Evolutionary conservation across 2,888 invertebrate genomes (phyloP).

Genomic region (Diaperis boleti): DNA sequence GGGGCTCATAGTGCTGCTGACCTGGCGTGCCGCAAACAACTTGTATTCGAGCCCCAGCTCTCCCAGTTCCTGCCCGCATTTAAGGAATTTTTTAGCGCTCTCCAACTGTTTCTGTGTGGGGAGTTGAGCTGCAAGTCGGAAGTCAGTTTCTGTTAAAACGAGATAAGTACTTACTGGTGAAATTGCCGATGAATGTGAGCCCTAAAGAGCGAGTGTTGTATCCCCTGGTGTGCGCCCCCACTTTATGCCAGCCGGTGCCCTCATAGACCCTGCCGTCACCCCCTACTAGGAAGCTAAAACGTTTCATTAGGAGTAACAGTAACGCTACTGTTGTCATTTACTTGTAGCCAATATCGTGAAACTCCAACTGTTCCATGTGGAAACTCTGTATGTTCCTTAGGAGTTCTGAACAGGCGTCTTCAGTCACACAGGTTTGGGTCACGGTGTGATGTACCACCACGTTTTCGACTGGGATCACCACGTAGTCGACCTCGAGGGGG

Average conservation of each 20-base stretch:
- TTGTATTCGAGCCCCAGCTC: slow-evolving; percentile 67
- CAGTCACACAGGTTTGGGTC: slow-evolving; percentile 66
- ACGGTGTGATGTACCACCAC: slow-evolving; percentile 73
- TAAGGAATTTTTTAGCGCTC: slow-evolving; percentile 67
- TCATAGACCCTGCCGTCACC: slow-evolving; percentile 73
- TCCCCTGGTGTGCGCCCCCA: slow-evolving; percentile 70
- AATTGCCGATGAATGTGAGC: slow-evolving; percentile 72
- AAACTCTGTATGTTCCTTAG: slow-evolving; percentile 68
- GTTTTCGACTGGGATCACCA: slow-evolving; percentile 67
- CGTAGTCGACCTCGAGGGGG: slow-evolving; percentile 68
- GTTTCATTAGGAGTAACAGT: slow-evolving; percentile 1
- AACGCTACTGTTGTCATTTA: slow-evolving; percentile 59
- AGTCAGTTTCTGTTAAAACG: slow-evolving; percentile 2
- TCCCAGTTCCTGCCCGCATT: slow-evolving; percentile 67
- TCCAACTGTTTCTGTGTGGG: slow-evolving; percentile 66
- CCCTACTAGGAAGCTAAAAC: slow-evolving; percentile 71
- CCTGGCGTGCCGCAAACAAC: slow-evolving; percentile 71
- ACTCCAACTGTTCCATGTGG: slow-evolving; percentile 68
- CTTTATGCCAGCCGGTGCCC: slow-evolving; percentile 71
- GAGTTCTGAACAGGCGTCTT: slow-evolving; percentile 64
- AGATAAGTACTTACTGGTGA: slow-evolving; percentile 63
- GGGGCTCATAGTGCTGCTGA: slow-evolving; percentile 69
- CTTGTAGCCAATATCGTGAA: slow-evolving; percentile 73
- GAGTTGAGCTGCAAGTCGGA: slow-evolving; percentile 60
- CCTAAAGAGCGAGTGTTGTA: slow-evolving; percentile 70